Conservation (phyloP, 64 coral and sea anemone species). For the Orbicella faveolata region DNA sequence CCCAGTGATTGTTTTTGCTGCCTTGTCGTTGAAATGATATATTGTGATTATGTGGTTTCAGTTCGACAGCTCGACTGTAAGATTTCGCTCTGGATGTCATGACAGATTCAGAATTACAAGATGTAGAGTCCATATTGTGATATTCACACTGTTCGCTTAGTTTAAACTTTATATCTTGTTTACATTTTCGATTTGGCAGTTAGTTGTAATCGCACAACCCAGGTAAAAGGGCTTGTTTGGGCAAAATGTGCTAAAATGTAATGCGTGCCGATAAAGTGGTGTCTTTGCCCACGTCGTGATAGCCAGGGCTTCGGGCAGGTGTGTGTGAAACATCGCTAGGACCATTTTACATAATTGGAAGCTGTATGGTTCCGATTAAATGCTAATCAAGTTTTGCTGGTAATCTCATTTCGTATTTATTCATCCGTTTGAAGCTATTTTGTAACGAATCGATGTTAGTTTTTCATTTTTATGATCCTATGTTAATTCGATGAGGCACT, state of each 20-base stretch:
- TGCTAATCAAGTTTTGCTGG: slow-evolving; percentile 10
- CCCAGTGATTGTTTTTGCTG: neutral
- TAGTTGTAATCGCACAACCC: neutral
- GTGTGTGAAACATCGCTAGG: neutral
- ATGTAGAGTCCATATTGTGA: neutral
- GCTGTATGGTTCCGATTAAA: neutral
- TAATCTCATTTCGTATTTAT: neutral
- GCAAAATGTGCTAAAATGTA: neutral
- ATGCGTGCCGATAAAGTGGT: neutral
- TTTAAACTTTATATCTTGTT: slow-evolving; percentile 3
- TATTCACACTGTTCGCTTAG: neutral
- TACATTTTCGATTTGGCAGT: neutral
- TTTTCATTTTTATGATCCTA: neutral
- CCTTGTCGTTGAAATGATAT: neutral
- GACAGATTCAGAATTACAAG: neutral
- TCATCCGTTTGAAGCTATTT: neutral
- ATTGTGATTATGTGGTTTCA: neutral
- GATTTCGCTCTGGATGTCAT: slow-evolving; percentile 18
- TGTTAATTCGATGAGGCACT: neutral
- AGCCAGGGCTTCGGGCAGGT: neutral
- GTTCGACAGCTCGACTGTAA: neutral
- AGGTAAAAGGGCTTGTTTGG: neutral
- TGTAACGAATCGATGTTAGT: neutral
- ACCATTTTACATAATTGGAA: neutral
- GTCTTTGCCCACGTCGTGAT: neutral